Conservation (phyloP, 2,888 invertebrate genomes). For the Drosophila flavopinicola region DNA sequence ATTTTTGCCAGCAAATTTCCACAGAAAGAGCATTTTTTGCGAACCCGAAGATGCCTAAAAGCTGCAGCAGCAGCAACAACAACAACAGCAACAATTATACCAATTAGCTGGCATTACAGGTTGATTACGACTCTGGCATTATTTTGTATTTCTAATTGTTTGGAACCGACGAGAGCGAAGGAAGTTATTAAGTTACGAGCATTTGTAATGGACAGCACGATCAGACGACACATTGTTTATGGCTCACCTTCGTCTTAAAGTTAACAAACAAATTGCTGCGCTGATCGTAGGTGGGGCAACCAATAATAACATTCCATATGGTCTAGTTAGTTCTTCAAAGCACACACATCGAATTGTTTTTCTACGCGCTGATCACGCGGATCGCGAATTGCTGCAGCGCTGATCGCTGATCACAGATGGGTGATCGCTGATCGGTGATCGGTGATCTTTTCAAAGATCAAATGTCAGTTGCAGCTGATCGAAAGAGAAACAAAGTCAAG, state of each 20-base stretch:
- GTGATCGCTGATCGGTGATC: slow-evolving; percentile 1
- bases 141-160: slow-evolving; percentile 31
- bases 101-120: slow-evolving; percentile 80
- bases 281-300: slow-evolving; percentile 51
- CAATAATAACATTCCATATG: slow-evolving; percentile 65
- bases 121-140: slow-evolving; percentile 66
- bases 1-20: slow-evolving; percentile 72
- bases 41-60: slow-evolving; percentile 46
- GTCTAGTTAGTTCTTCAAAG: slow-evolving; percentile 22
- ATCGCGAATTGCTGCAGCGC: slow-evolving; percentile 2
- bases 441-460: slow-evolving; percentile 70
- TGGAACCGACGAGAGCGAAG: slow-evolving; percentile 32
- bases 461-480: slow-evolving; percentile 55
- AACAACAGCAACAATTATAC: slow-evolving; percentile 64
- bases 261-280: slow-evolving; percentile 52
- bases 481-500: slow-evolving; percentile 72
- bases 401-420: slow-evolving; percentile 31
- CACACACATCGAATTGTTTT: slow-evolving; percentile 41
- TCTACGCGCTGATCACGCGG: slow-evolving; percentile 29
- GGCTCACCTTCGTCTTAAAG: slow-evolving; percentile 67
- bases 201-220: slow-evolving; percentile 8
- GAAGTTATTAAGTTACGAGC: slow-evolving; percentile 65
- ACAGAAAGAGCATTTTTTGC: slow-evolving; percentile 66
- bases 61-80: slow-evolving; percentile 32
- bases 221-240: slow-evolving; percentile 25